phyloP scores from a whole-genome alignment of 2,113 vertebrate genomes.

The Apeltes quadracus region DNA sequence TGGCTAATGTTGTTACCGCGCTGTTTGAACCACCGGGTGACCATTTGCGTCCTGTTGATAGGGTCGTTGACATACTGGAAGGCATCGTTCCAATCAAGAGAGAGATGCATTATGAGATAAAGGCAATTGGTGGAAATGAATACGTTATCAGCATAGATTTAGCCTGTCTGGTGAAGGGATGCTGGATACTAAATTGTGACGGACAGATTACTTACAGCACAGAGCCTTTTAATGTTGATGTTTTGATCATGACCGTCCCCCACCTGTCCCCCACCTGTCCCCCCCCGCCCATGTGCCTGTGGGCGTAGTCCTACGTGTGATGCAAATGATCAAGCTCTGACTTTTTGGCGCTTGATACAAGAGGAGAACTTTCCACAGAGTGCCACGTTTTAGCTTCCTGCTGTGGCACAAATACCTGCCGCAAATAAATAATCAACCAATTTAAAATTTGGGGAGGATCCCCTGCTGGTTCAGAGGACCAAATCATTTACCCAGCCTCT shows the following conservation, averaged over 20 bases:
- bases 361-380: background rate
- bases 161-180: slow-evolving; percentile 18
- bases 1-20: slow-evolving; percentile 74
- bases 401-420: background rate
- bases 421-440: background rate
- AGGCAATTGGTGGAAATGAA: slow-evolving; percentile 53
- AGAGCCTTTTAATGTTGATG: slow-evolving; percentile 3
- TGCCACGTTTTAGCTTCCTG: background rate
- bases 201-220: slow-evolving; percentile 2
- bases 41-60: slow-evolving; percentile 72
- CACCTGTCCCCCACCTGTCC: no score
- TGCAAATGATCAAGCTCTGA: background rate
- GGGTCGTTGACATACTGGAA: slow-evolving; percentile 71
- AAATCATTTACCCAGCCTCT: background rate
- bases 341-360: background rate
- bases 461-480: background rate
- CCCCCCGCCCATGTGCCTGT: background rate
- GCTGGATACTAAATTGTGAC: slow-evolving; percentile 12
- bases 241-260: slow-evolving; percentile 12
- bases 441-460: no score
- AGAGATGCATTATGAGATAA: slow-evolving; percentile 61
- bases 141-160: slow-evolving; percentile 50
- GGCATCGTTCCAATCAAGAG: slow-evolving; percentile 63
- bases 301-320: background rate
- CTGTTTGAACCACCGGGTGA: slow-evolving; percentile 73